These are phyloP conservation scores for Erebia palarica DNA, from an alignment of 2,888 invertebrate genomes.

Conservation along the genomic window DNA sequence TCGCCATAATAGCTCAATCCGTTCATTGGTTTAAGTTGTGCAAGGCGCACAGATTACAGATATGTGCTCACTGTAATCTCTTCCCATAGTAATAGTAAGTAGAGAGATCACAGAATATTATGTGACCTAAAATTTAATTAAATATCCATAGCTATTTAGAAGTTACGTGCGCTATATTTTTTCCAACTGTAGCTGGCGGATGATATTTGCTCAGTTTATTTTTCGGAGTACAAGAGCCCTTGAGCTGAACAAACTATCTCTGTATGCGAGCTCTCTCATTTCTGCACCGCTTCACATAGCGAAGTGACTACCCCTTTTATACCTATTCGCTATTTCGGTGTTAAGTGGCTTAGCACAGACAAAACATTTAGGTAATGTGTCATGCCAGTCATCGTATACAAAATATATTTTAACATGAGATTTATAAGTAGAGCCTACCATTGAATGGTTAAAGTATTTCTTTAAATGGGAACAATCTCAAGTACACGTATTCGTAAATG, in stretches of 20 bases:
- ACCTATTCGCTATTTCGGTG: too few species aligned
- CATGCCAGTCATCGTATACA: too few species aligned
- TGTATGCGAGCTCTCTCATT: conserved; percentile 55
- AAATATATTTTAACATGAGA: too few species aligned
- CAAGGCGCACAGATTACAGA: too few species aligned
- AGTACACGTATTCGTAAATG: conserved; percentile 26
- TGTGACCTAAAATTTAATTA: conserved; percentile 40
- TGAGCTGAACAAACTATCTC: conserved; percentile 67
- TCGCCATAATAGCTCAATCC: too few species aligned
- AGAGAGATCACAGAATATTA: not conserved
- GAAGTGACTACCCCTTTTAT: conserved; percentile 49
- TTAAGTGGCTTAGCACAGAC: too few species aligned
- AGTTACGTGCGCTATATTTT: conserved; percentile 61
- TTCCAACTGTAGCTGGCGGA: conserved; percentile 56
- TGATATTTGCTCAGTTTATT: conserved; percentile 75
- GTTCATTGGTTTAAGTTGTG: too few species aligned
- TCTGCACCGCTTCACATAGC: conserved; percentile 56
- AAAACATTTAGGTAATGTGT: too few species aligned
- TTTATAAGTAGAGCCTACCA: not conserved
- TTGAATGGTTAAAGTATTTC: conserved; percentile 1
- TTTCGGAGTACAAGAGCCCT: conserved; percentile 67
- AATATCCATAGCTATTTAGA: conserved; percentile 49
- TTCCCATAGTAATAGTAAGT: too few species aligned
- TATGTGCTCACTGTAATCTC: too few species aligned
- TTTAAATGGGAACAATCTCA: not conserved